Evolutionary conservation across 2,888 invertebrate species (phyloP).

Genomic region (Drosophila demipolita): DNA sequence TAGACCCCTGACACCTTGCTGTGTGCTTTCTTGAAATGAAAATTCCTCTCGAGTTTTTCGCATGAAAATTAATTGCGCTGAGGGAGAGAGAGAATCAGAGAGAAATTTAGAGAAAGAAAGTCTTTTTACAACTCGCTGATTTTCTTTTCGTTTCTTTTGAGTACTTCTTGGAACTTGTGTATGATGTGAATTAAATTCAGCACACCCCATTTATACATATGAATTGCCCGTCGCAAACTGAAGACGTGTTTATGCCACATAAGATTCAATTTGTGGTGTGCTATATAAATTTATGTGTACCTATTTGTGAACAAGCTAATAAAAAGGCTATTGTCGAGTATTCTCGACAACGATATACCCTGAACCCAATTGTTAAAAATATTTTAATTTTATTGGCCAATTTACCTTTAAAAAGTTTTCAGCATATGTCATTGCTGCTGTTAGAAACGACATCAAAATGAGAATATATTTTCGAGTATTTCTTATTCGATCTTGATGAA

Average conservation of each 20-base stretch:
- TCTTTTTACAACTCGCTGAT: constrained; percentile 45
- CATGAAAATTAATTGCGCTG: constrained; percentile 76
- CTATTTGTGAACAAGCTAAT: background rate
- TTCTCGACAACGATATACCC: too few species aligned
- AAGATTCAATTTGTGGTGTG: background rate
- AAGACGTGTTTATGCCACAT: constrained; percentile 17
- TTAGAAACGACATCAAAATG: too few species aligned
- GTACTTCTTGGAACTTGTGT: background rate
- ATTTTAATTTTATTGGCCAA: too few species aligned
- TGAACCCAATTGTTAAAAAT: too few species aligned
- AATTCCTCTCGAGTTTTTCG: constrained; percentile 62
- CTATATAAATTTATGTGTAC: background rate
- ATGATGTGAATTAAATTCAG: constrained; percentile 6
- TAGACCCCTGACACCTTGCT: constrained; percentile 26
- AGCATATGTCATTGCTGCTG: too few species aligned
- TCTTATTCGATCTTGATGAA: too few species aligned
- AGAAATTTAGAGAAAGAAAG: background rate
- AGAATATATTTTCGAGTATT: too few species aligned
- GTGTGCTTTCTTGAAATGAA: constrained; percentile 33
- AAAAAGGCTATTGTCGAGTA: too few species aligned
- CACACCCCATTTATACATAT: constrained; percentile 10
- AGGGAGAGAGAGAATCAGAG: background rate
- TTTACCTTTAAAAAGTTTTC: too few species aligned
- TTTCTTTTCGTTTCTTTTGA: constrained; percentile 21
- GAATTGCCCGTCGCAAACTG: constrained; percentile 2